These are phyloP conservation scores for Agrilus cyanescens DNA, from an alignment of 2,888 invertebrate genomes.

Conservation along the genomic window DNA sequence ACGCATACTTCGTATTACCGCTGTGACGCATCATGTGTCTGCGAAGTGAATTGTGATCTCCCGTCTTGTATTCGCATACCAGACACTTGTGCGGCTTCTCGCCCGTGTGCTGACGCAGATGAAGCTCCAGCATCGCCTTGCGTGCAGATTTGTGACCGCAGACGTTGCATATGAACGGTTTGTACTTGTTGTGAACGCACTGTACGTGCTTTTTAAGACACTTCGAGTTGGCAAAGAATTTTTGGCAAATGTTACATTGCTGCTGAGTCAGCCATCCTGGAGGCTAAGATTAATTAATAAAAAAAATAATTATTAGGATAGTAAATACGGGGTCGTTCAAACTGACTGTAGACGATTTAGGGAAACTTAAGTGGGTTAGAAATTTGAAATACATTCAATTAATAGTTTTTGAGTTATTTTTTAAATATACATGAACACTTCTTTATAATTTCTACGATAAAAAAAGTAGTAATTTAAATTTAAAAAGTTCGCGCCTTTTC, in stretches of 20 bases:
- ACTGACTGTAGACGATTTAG: too few relatives aligned
- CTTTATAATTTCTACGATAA: too few relatives aligned
- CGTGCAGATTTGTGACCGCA: constrained; percentile 62
- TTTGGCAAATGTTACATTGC: constrained; percentile 55
- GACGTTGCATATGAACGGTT: constrained; percentile 61
- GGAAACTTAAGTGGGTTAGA: too few relatives aligned
- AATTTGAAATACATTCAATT: too few relatives aligned
- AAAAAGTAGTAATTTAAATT: too few relatives aligned
- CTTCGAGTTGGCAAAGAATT: constrained; percentile 56
- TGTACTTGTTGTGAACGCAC: constrained; percentile 60
- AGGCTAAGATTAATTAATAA: constrained; percentile 12
- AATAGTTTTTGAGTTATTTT: too few relatives aligned
- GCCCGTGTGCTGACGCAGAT: constrained; percentile 64
- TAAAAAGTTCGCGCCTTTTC: too few relatives aligned
- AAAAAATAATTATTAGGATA: not conserved
- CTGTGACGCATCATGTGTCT: constrained; percentile 53
- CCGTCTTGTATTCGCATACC: constrained; percentile 54
- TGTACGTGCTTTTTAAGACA: constrained; percentile 56
- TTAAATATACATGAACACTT: too few relatives aligned
- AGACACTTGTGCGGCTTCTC: constrained; percentile 66
- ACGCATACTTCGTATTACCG: constrained; percentile 41
- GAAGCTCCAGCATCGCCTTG: constrained; percentile 59
- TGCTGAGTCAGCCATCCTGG: constrained; percentile 45
- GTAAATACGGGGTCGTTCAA: too few relatives aligned
- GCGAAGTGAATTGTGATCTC: constrained; percentile 64